Evolutionary conservation across 1,140 invertebrate genomes (phyloP), one percentile per base, ranked within the genome.

Genomic region (Palaemon carinicauda): DNA sequence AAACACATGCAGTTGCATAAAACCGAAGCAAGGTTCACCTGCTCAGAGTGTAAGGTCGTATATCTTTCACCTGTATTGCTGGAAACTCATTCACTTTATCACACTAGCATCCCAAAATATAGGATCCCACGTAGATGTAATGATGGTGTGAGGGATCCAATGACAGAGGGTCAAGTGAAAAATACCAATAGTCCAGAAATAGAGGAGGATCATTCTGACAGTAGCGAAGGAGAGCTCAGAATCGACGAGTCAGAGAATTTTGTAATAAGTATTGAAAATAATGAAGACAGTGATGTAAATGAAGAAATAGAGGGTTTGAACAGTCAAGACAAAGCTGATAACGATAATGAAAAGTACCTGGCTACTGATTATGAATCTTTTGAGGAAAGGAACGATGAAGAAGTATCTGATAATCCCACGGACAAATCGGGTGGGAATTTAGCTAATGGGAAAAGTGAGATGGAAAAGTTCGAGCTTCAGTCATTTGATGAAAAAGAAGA

Each of bases 81-180:
- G 60, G 84, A 80, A 53, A 86, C 77, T 51, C 84, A 86, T 31
- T 10, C 53, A 9, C 77, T 86, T 2, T 52, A 78, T 27, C 84
- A 86, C 60, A 31, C 71, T 71, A 15, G 27, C 24, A 74, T 82
- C 15, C 50, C 80, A 3, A 65, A 52, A 51, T 29, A 65, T 3
- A 82, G 33, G 69, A n/a, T 24, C 19, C 27, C 69, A 19, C 60
- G 53, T 3, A 41, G 69, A 21, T 51, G 41, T 24, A 60, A 56
- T 17, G 78, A 80, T 33, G 60, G 65, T 29, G 31, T 65, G 27
- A 69, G 52, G 41, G 78, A 80, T 51, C 84, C 78, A 41, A 31
- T 86, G 27, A 74, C 84, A 15, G 50, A 73, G 29, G 84, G 84
- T n/a, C 84, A 86, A 52, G 69, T 52, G 14, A 71, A 71, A 53